Conservation (phyloP, 2,797 vertebrate species). For the Alosa sapidissima region DNA sequence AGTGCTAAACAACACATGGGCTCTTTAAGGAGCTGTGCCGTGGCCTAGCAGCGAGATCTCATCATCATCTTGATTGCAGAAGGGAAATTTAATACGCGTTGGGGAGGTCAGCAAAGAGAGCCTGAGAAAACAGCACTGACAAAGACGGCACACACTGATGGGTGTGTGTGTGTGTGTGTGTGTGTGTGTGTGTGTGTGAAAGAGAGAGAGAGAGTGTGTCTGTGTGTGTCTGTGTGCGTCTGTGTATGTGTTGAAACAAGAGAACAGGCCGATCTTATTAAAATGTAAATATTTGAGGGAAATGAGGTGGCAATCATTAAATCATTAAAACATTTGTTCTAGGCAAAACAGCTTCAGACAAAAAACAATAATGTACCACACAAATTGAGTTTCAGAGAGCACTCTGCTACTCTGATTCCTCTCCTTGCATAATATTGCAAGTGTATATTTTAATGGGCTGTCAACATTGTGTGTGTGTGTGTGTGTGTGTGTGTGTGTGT, state of each 20-base stretch:
- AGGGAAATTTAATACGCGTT: slow-evolving; percentile 28
- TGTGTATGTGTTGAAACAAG: slow-evolving; percentile 13
- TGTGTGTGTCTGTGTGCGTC: background rate
- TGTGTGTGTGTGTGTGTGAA: background rate
- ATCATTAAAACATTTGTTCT: slow-evolving; percentile 20
- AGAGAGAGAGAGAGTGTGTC: background rate
- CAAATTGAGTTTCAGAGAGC: background rate
- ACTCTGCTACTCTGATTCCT: background rate
- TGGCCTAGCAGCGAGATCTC: slow-evolving; percentile 9
- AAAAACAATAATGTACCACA: background rate
- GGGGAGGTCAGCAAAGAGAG: slow-evolving; percentile 12
- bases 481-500: background rate
- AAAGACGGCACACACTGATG: slow-evolving; percentile 21
- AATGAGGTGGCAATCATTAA: slow-evolving; percentile 17
- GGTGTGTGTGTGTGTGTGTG: slow-evolving; percentile 3
- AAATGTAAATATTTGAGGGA: background rate
- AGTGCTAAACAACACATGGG: slow-evolving; percentile 1
- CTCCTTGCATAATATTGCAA: background rate
- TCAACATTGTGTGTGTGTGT: background rate
- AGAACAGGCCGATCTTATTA: background rate
- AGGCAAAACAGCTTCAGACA: background rate
- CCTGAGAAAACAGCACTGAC: slow-evolving; percentile 27
- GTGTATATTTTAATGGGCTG: background rate
- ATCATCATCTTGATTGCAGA: slow-evolving; percentile 28
- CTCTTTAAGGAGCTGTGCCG: background rate